phyloP scores from a whole-genome alignment of 2,888 invertebrate genomes.

The Standfussiana lucernea region DNA sequence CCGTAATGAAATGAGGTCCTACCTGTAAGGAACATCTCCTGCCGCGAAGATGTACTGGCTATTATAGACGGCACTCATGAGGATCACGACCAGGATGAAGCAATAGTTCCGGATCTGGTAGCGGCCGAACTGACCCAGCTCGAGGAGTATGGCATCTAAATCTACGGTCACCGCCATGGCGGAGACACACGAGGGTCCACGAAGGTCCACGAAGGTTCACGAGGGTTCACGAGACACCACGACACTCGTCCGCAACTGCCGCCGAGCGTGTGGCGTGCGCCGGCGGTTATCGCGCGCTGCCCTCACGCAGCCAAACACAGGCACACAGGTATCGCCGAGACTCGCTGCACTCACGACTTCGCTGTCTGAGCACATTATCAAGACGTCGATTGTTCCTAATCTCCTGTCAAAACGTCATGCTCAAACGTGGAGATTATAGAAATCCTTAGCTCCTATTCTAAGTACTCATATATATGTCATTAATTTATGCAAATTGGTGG shows the following conservation, averaged over 20 bases:
- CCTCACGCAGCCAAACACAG: constrained; percentile 31
- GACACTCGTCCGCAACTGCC: constrained; percentile 43
- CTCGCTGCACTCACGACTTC: constrained; percentile 24
- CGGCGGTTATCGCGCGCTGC: constrained; percentile 32
- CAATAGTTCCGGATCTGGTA: constrained; percentile 85
- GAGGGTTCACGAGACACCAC: constrained; percentile 20
- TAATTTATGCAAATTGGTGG: constrained; percentile 8
- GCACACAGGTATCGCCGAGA: constrained; percentile 33
- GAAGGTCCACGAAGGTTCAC: constrained; percentile 7
- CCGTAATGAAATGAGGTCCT: constrained; percentile 8
- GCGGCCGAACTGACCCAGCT: constrained; percentile 86
- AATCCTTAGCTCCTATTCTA: constrained; percentile 2
- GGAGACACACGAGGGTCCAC: constrained; percentile 4
- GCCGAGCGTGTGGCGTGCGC: constrained; percentile 39
- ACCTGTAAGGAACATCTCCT: constrained; percentile 79
- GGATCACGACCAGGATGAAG: constrained; percentile 84
- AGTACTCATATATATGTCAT: not conserved
- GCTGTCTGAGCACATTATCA: constrained; percentile 34
- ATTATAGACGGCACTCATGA: constrained; percentile 86
- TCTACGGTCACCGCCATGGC: constrained; percentile 56
- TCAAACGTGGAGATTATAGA: constrained; percentile 28
- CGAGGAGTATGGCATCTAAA: constrained; percentile 76
- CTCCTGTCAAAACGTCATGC: constrained; percentile 8
- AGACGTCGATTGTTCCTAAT: constrained; percentile 25
- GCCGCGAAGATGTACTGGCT: constrained; percentile 89